A percentile compares a stretch with the other conserved stretches of the same genome.
These are phyloP conservation scores for Drosophila ficusphila DNA, from an alignment of 1,140 invertebrate genomes.

Conservation along the genomic window DNA sequence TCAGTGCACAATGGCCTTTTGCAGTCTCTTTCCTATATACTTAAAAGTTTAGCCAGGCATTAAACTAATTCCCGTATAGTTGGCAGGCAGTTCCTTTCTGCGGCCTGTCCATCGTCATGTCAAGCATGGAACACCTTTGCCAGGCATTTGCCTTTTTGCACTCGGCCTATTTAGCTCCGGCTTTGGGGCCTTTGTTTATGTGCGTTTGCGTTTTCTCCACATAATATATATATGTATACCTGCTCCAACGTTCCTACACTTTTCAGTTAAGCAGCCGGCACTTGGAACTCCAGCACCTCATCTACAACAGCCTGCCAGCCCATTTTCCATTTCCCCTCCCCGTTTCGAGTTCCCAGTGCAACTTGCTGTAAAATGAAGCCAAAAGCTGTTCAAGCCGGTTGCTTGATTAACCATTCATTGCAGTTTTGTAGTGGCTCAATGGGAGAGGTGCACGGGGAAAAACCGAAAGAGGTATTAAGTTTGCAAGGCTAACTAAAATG, in stretches of 20 bases:
- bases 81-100: slow-evolving; percentile 32
- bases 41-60: slow-evolving; percentile 30
- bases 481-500: no score
- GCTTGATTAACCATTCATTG: slow-evolving; percentile 82
- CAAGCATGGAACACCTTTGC: slow-evolving; percentile 37
- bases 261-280: slow-evolving; percentile 37
- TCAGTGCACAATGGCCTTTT: slow-evolving; percentile 33
- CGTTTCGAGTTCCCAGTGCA: slow-evolving; percentile 48
- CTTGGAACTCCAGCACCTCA: slow-evolving; percentile 18
- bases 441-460: slow-evolving; percentile 15
- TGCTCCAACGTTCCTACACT: slow-evolving; percentile 4
- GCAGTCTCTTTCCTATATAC: slow-evolving; percentile 5
- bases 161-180: slow-evolving; percentile 67
- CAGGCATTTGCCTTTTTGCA: slow-evolving; percentile 42
- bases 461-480: no score
- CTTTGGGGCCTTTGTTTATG: slow-evolving; percentile 59
- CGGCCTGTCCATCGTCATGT: slow-evolving; percentile 34
- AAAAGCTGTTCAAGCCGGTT: slow-evolving; percentile 76
- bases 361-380: slow-evolving; percentile 71
- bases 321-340: not conserved
- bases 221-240: slow-evolving; percentile 72
- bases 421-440: slow-evolving; percentile 78
- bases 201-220: slow-evolving; percentile 66
- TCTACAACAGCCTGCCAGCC: not conserved
- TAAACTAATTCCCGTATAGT: slow-evolving; percentile 40